Conservation (phyloP, 1,140 invertebrate genomes). For the Drosophila sproati region DNA sequence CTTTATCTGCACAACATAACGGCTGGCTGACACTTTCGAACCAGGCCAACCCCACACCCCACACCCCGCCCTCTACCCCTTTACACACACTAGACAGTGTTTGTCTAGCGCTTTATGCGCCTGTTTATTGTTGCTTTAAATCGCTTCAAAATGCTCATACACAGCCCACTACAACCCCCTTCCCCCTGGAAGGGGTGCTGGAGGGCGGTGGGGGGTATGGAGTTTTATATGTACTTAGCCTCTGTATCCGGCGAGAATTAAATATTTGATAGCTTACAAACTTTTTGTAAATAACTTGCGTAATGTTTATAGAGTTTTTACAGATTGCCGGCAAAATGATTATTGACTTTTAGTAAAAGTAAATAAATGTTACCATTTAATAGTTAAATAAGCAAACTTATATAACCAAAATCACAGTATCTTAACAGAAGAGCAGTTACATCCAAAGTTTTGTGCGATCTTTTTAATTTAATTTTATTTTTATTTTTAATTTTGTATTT, state of each 20-base stretch:
- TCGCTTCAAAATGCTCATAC: conserved; percentile 45
- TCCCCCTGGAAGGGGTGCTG: not conserved
- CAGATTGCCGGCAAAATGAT: not conserved
- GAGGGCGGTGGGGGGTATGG: not conserved
- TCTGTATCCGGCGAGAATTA: conserved; percentile 21
- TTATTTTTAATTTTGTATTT: too few species aligned
- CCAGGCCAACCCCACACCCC: not conserved
- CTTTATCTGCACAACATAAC: conserved; percentile 46
- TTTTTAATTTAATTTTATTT: too few species aligned
- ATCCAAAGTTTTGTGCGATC: too few species aligned
- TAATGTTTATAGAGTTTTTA: not conserved
- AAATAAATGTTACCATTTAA: not conserved
- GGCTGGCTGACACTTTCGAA: not conserved
- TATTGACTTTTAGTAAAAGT: not conserved
- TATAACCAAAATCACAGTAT: too few species aligned
- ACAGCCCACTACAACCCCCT: conserved; percentile 5
- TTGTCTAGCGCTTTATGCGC: conserved; percentile 73
- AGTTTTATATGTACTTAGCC: not conserved
- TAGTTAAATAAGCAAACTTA: too few species aligned
- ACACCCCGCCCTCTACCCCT: not conserved
- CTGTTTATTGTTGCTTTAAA: conserved; percentile 69
- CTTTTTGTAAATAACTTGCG: not conserved
- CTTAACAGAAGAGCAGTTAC: too few species aligned
- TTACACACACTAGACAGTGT: conserved; percentile 60
- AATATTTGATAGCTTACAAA: conserved; percentile 7